Percentiles rank a stretch among this genome's conserved stretches.
Evolutionary conservation across 2,888 invertebrate species (phyloP).

Genomic region (Cheilosia impressa): DNA sequence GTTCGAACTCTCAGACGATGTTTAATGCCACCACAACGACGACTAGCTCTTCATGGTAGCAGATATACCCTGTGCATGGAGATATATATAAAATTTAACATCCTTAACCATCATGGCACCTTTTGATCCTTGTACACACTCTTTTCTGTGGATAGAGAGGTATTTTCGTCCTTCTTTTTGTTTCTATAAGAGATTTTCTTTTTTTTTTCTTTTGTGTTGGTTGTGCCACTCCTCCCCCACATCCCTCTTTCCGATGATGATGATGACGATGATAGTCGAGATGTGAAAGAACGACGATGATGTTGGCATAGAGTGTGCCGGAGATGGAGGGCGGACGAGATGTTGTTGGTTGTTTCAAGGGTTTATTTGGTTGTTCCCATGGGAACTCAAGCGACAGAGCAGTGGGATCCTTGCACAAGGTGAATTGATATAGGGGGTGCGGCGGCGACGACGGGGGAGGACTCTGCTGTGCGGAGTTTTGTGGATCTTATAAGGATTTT

Average conservation of each 20-base stretch:
- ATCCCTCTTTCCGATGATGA: constrained; percentile 27
- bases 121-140: constrained; percentile 73
- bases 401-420: constrained; percentile 27
- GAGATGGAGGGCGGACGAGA: neutral
- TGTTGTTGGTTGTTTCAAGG: constrained; percentile 55
- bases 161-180: constrained; percentile 47
- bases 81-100: constrained; percentile 70
- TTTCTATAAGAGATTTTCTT: constrained; percentile 32
- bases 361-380: constrained; percentile 68
- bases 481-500: constrained; percentile 72
- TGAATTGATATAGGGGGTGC: neutral
- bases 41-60: constrained; percentile 10
- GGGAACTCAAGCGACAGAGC: constrained; percentile 54
- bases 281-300: constrained; percentile 43
- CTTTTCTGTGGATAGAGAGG: constrained; percentile 38
- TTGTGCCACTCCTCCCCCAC: neutral
- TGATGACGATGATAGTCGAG: constrained; percentile 58
- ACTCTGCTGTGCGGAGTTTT: constrained; percentile 27
- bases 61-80: constrained; percentile 15
- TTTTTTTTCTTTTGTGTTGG: neutral
- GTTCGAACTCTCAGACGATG: constrained; percentile 55
- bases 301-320: constrained; percentile 12
- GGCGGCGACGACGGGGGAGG: too few relatives aligned
- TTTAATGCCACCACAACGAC: constrained; percentile 59
- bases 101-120: constrained; percentile 74